Conservation (phyloP, 2,888 invertebrate species). For the Hypercompe scribonia region DNA sequence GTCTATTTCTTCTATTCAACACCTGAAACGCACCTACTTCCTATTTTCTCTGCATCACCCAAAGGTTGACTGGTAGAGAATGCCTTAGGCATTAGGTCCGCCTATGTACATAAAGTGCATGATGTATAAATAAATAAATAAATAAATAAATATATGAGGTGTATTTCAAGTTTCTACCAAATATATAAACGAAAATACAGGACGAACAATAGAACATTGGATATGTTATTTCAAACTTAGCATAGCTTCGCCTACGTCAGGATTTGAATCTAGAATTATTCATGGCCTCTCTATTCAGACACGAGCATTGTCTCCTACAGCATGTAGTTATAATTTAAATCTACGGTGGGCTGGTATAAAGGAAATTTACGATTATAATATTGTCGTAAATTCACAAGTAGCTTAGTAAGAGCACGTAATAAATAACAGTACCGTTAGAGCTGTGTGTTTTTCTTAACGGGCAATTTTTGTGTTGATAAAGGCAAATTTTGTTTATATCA, state of each 20-base stretch:
- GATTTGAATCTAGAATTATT: conserved; percentile 24
- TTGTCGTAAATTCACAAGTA: neutral
- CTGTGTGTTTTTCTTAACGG: neutral
- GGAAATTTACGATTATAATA: conserved; percentile 32
- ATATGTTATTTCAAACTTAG: conserved; percentile 37
- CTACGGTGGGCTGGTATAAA: conserved; percentile 31
- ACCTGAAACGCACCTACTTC: too few species aligned
- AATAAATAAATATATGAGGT: neutral
- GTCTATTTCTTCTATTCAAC: too few species aligned
- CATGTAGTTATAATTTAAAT: conserved; percentile 36
- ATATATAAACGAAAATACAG: conserved; percentile 21
- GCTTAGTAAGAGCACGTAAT: neutral
- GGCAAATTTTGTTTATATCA: neutral
- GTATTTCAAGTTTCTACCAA: conserved; percentile 24
- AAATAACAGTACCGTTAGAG: neutral
- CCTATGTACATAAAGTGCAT: too few species aligned
- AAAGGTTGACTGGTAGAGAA: too few species aligned
- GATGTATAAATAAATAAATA: too few species aligned
- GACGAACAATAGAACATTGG: conserved; percentile 34
- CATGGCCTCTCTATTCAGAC: conserved; percentile 14
- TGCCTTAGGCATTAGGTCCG: too few species aligned
- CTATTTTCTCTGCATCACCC: too few species aligned
- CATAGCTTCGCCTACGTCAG: conserved; percentile 8
- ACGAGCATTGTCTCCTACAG: conserved; percentile 36
- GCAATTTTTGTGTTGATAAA: neutral